A percentile compares a stretch with the other conserved stretches of the same genome.
phyloP scores from a whole-genome alignment of 2,888 invertebrate genomes.

The Microplitis deprimator region DNA sequence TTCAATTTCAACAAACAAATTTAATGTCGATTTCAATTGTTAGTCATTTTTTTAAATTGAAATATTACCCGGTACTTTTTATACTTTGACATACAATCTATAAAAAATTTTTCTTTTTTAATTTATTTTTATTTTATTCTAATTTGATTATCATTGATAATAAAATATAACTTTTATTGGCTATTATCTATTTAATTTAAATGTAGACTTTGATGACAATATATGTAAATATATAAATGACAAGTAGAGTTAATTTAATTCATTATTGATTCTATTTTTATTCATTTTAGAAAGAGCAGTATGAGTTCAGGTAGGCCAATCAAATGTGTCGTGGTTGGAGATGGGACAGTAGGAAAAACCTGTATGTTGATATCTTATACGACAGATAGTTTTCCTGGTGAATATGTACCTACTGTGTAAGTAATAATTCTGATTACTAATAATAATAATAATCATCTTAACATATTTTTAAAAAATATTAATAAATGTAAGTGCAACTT shows the following conservation, averaged over 20 bases:
- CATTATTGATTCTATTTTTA: conserved; percentile 23
- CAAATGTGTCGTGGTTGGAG: conserved; percentile 93
- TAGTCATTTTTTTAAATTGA: not conserved
- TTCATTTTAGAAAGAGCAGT: conserved; percentile 38
- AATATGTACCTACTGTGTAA: conserved; percentile 96
- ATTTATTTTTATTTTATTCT: not conserved
- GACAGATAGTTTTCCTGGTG: conserved; percentile 93
- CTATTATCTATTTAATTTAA: not conserved
- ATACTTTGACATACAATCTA: not conserved
- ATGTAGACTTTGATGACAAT: not conserved
- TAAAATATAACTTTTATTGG: not conserved
- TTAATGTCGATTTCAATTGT: not conserved
- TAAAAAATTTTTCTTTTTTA: not conserved
- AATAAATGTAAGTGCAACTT: conserved; percentile 35
- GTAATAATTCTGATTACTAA: conserved; percentile 66
- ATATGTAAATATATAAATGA: not conserved
- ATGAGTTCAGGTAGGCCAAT: conserved; percentile 96
- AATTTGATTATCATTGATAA: not conserved
- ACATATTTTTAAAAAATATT: conserved; percentile 13
- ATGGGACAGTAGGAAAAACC: conserved; percentile 94
- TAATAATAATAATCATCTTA: not conserved
- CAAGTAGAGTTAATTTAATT: not conserved
- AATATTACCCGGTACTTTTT: not conserved
- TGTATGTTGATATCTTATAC: conserved; percentile 95
- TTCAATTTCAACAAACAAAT: not conserved